phyloP scores from a whole-genome alignment of 2,113 vertebrate species.

The Lepidothrix coronata region DNA sequence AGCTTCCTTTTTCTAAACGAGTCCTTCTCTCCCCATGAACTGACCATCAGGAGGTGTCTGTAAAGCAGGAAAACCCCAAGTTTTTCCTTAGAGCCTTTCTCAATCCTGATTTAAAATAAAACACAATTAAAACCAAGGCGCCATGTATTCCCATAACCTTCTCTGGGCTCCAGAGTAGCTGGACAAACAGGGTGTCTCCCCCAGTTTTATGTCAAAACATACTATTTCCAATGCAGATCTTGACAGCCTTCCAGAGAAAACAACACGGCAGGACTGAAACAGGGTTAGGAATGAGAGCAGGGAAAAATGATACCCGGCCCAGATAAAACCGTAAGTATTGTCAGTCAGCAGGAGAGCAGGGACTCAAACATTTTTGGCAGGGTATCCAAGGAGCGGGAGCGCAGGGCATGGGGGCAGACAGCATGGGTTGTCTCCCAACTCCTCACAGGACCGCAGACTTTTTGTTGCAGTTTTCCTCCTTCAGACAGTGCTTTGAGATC shows the following conservation, averaged over 20 bases:
- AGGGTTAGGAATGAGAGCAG: not conserved
- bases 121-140: not conserved
- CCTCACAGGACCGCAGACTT: not conserved
- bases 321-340: slow-evolving; percentile 29
- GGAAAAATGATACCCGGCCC: not conserved
- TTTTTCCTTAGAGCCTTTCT: slow-evolving; percentile 11
- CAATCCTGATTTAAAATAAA: slow-evolving; percentile 13
- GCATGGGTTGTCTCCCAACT: not conserved
- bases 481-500: slow-evolving; percentile 8
- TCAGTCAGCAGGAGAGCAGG: slow-evolving; percentile 21
- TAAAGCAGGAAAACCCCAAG: not conserved
- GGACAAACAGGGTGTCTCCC: slow-evolving; percentile 31
- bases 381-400: not conserved
- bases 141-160: not conserved
- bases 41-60: slow-evolving; percentile 2
- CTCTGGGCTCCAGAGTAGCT: slow-evolving; percentile 25
- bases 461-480: not conserved
- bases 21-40: not conserved
- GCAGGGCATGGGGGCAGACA: not conserved
- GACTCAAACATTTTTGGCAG: slow-evolving; percentile 35
- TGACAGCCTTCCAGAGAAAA: slow-evolving; percentile 60
- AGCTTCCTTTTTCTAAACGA: slow-evolving; percentile 2
- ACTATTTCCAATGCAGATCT: not conserved
- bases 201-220: slow-evolving; percentile 9
- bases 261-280: slow-evolving; percentile 18